Evolutionary conservation across 2,797 vertebrate species (phyloP).

Genomic region (Pseudochromis fuscus): DNA sequence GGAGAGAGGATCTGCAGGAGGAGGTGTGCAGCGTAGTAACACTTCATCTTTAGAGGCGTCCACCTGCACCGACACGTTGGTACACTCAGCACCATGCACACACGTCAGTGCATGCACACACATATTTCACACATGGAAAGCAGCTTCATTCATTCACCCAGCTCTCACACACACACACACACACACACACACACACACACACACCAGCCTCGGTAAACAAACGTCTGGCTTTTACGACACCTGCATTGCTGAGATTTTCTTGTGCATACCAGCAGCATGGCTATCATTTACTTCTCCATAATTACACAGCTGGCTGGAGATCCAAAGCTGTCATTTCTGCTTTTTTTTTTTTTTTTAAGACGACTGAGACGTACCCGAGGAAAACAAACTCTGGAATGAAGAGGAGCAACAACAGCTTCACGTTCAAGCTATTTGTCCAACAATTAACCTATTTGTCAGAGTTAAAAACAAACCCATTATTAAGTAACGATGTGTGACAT

Average conservation of each 20-base stretch:
- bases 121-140: not conserved
- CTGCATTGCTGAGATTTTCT: conserved; percentile 69
- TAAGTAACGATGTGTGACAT: not conserved
- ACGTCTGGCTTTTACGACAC: conserved; percentile 38
- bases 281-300: conserved; percentile 66
- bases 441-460: conserved; percentile 20
- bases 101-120: not conserved
- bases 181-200: not conserved
- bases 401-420: not conserved
- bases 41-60: conserved; percentile 18
- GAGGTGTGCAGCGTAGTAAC: conserved; percentile 48
- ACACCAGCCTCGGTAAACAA: conserved; percentile 41
- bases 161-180: not conserved
- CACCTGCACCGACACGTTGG: conserved; percentile 45
- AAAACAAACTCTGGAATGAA: conserved; percentile 51
- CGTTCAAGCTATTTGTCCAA: not conserved
- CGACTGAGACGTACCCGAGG: conserved; percentile 21
- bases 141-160: not conserved
- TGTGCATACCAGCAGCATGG: conserved; percentile 42
- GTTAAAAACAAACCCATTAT: not conserved
- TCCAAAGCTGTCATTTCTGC: conserved; percentile 49
- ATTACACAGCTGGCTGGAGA: conserved; percentile 67
- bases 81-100: not conserved
- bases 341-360: not conserved
- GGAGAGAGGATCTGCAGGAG: conserved; percentile 28